Conservation (phyloP, 1,140 invertebrate genomes). For the Plodia interpunctella region DNA sequence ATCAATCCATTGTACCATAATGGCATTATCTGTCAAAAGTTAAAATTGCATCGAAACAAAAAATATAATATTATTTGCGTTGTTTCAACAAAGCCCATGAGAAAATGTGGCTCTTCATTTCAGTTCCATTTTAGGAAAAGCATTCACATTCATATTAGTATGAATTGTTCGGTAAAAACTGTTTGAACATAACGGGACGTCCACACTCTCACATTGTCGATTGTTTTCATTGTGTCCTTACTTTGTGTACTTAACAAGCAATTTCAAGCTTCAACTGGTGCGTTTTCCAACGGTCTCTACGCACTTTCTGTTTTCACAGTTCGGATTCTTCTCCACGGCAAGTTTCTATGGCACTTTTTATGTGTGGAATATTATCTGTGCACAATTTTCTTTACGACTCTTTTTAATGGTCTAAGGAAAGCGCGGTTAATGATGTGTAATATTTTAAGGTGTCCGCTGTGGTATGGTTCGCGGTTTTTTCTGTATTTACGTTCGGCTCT, state of each 20-base stretch:
- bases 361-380: conserved; percentile 11
- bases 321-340: conserved; percentile 16
- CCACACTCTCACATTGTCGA: conserved; percentile 10
- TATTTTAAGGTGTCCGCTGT: not conserved
- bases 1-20: too few relatives aligned
- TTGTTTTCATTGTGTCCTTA: conserved; percentile 27
- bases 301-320: conserved; percentile 28
- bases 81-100: too few relatives aligned
- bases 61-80: too few relatives aligned
- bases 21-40: too few relatives aligned
- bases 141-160: not conserved
- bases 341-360: conserved; percentile 14
- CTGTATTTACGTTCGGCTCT: not conserved
- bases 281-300: conserved; percentile 15
- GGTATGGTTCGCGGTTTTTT: not conserved
- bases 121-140: not conserved
- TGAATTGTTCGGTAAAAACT: not conserved
- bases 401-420: conserved; percentile 7
- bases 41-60: too few relatives aligned
- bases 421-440: conserved; percentile 9
- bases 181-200: not conserved
- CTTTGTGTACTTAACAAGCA: conserved; percentile 26
- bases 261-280: conserved; percentile 20
- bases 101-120: not conserved
- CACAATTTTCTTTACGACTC: conserved; percentile 6